These are phyloP conservation scores for Liposcelis brunnea DNA, from an alignment of 2,888 invertebrate species.

Conservation along the genomic window DNA sequence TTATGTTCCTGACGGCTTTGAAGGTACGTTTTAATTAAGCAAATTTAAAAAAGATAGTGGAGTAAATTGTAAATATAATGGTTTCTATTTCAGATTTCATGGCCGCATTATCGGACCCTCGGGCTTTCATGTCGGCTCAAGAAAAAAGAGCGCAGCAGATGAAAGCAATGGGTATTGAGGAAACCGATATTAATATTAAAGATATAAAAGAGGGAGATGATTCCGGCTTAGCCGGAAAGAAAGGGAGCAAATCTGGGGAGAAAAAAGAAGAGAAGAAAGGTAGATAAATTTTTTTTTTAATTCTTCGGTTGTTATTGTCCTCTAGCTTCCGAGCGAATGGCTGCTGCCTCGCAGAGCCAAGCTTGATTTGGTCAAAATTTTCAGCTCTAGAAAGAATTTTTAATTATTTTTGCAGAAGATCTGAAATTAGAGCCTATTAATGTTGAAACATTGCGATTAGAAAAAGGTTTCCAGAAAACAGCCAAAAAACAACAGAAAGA, in stretches of 20 bases:
- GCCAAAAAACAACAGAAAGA: slow-evolving; percentile 94
- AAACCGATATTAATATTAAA: slow-evolving; percentile 35
- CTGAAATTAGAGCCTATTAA: slow-evolving; percentile 83
- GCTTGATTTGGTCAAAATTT: no score
- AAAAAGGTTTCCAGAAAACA: slow-evolving; percentile 83
- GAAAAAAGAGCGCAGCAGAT: slow-evolving; percentile 80
- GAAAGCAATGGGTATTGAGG: slow-evolving; percentile 90
- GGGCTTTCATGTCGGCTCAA: slow-evolving; percentile 75
- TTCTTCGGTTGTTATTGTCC: neutral
- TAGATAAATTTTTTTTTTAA: no score
- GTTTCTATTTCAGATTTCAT: slow-evolving; percentile 58
- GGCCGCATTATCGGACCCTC: slow-evolving; percentile 90
- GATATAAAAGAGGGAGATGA: slow-evolving; percentile 18
- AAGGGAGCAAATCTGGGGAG: slow-evolving; percentile 20
- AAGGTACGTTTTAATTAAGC: slow-evolving; percentile 38
- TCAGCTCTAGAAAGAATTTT: no score
- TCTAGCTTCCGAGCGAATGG: no score
- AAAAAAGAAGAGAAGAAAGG: slow-evolving; percentile 49
- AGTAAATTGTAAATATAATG: neutral
- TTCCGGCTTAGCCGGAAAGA: slow-evolving; percentile 18
- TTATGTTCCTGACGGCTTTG: slow-evolving; percentile 97
- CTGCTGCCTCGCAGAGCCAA: no score
- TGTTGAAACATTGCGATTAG: slow-evolving; percentile 65
- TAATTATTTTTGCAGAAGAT: slow-evolving; percentile 26
- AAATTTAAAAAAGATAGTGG: neutral